Percentiles rank a stretch among this genome's conserved stretches.
Conservation (phyloP, 2,797 vertebrate genomes). For the Gadopsis bispinosus region DNA sequence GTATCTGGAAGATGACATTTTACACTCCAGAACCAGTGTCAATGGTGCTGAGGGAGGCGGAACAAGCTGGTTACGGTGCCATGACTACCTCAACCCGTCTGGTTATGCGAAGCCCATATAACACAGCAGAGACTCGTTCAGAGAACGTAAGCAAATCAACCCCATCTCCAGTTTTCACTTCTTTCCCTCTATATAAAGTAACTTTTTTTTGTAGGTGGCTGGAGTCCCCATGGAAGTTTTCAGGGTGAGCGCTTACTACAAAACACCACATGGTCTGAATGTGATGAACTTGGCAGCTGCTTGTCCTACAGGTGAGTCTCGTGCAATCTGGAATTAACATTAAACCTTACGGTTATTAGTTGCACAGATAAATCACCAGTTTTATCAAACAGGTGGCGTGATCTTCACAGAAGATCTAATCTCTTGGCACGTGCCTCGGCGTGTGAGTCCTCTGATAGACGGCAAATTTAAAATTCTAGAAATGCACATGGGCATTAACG, state of each 20-base stretch:
- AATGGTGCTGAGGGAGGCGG: slow-evolving; percentile 81
- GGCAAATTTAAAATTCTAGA: slow-evolving; percentile 70
- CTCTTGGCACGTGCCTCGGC: slow-evolving; percentile 88
- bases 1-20: slow-evolving; percentile 88
- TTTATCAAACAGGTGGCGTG: slow-evolving; percentile 81
- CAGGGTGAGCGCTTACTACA: slow-evolving; percentile 84
- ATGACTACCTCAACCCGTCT: slow-evolving; percentile 79
- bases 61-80: slow-evolving; percentile 83
- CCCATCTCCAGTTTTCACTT: fast-evolving
- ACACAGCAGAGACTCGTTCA: slow-evolving; percentile 76
- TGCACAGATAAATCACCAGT: fast-evolving
- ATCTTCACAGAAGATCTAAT: slow-evolving; percentile 79
- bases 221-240: slow-evolving; percentile 86
- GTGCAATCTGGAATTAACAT: fast-evolving
- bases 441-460: slow-evolving; percentile 75
- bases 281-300: slow-evolving; percentile 83
- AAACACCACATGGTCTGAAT: slow-evolving; percentile 71
- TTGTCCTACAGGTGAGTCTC: slow-evolving; percentile 82
- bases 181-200: background rate
- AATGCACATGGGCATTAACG: slow-evolving; percentile 86
- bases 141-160: slow-evolving; percentile 69
- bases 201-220: slow-evolving; percentile 73
- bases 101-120: slow-evolving; percentile 84
- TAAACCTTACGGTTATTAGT: fast-evolving
- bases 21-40: slow-evolving; percentile 80